These are phyloP conservation scores for Laterallus jamaicensis DNA, from an alignment of 2,113 vertebrate species.

Conservation along the genomic window DNA sequence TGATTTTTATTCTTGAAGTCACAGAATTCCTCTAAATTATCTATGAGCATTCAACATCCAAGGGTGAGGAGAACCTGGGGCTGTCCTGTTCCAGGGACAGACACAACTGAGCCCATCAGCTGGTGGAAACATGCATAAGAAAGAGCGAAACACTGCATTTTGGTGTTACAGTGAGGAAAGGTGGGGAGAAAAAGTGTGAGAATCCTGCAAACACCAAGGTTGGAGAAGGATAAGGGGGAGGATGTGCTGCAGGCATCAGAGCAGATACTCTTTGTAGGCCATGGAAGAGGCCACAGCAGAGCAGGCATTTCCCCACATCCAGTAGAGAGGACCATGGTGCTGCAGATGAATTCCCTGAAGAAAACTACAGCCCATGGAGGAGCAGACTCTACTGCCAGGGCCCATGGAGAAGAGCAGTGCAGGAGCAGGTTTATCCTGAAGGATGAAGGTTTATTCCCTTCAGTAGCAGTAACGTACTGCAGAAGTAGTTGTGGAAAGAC, in stretches of 20 bases:
- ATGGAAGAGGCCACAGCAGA: background rate
- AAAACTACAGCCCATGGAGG: background rate
- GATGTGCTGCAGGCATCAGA: background rate
- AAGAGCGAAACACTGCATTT: background rate
- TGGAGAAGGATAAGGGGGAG: background rate
- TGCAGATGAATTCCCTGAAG: background rate
- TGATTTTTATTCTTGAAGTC: background rate
- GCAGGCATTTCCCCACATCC: background rate
- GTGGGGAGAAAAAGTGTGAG: fast-evolving
- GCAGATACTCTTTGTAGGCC: background rate
- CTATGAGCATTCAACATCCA: background rate
- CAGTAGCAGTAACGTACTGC: background rate
- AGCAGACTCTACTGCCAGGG: background rate
- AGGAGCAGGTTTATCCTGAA: background rate
- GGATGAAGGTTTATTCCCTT: background rate
- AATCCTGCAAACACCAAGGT: background rate
- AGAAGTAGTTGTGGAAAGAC: background rate
- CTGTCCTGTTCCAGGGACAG: background rate
- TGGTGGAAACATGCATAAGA: background rate
- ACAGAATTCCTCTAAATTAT: background rate
- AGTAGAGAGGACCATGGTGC: background rate
- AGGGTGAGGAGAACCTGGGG: background rate
- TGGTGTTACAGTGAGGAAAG: background rate
- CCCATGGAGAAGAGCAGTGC: background rate
- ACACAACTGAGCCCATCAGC: background rate